Evolutionary conservation across 2,797 vertebrate species (phyloP).

Genomic region (Cygnus olor): DNA sequence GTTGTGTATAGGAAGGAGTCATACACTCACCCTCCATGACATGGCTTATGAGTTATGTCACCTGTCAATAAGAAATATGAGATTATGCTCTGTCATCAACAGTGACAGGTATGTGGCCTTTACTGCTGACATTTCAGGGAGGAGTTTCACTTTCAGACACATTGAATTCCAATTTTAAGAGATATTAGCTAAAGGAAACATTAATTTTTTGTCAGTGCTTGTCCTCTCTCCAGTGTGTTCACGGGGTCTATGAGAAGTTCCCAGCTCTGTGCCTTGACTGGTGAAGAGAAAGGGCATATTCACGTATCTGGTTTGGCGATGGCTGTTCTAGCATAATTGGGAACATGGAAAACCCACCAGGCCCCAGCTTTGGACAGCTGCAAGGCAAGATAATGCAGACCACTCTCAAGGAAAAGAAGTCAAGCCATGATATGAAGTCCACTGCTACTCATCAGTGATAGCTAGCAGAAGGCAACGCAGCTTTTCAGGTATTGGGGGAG

Average conservation of each 20-base stretch:
- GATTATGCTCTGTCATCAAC: not conserved
- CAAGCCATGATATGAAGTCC: not conserved
- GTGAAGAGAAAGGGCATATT: not conserved
- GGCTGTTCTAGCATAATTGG: not conserved
- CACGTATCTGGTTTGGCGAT: not conserved
- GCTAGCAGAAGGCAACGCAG: not conserved
- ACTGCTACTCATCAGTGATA: not conserved
- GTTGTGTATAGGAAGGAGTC: accelerated
- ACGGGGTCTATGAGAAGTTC: not conserved
- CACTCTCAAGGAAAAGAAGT: not conserved
- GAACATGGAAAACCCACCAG: not conserved
- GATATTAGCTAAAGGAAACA: not conserved
- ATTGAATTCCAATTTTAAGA: not conserved
- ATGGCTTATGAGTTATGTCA: not conserved
- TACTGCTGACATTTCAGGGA: not conserved
- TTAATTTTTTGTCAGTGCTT: not conserved
- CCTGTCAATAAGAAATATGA: not conserved
- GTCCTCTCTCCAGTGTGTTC: not conserved
- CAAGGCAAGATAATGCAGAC: not conserved
- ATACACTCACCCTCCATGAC: accelerated
- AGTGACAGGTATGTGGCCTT: not conserved
- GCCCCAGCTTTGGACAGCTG: not conserved
- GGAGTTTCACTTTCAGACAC: not conserved
- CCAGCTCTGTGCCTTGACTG: not conserved
- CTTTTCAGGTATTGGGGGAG: not conserved